phyloP scores from a whole-genome alignment of 2,888 invertebrate species.

The Platycheirus albimanus region DNA sequence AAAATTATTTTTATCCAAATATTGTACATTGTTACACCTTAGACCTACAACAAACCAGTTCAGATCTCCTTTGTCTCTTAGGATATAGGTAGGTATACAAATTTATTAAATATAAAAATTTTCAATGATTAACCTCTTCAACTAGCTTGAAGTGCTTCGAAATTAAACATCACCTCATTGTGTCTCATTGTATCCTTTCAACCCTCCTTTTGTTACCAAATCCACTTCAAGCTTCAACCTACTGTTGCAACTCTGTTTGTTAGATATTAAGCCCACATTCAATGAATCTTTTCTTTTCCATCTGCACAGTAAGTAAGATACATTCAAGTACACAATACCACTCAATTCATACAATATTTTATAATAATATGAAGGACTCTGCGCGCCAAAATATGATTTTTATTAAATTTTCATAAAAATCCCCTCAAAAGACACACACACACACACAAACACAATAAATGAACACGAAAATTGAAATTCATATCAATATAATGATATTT shows the following conservation, averaged over 20 bases:
- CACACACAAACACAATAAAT: slow-evolving; percentile 25
- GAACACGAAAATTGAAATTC: slow-evolving; percentile 29
- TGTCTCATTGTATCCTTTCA: slow-evolving; percentile 53
- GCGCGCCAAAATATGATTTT: slow-evolving; percentile 52
- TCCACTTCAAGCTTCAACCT: slow-evolving; percentile 60
- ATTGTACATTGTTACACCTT: too few species aligned
- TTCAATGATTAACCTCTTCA: slow-evolving; percentile 57
- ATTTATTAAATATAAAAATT: slow-evolving; percentile 11
- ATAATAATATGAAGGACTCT: slow-evolving; percentile 44
- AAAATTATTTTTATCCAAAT: too few species aligned
- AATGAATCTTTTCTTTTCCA: slow-evolving; percentile 22
- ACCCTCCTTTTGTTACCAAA: slow-evolving; percentile 32
- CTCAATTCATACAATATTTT: slow-evolving; percentile 7
- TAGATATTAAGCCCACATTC: slow-evolving; percentile 44
- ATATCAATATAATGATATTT: slow-evolving; percentile 44
- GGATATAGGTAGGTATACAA: too few species aligned
- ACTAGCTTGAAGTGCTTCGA: slow-evolving; percentile 49
- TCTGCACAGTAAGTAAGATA: slow-evolving; percentile 30
- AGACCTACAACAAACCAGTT: background rate
- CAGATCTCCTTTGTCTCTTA: too few species aligned
- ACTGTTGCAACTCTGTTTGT: slow-evolving; percentile 46
- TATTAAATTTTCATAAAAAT: slow-evolving; percentile 71
- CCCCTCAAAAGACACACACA: slow-evolving; percentile 22
- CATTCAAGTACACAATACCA: slow-evolving; percentile 17
- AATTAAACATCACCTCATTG: slow-evolving; percentile 69